Conservation (phyloP, 2,797 vertebrate genomes). For the Anolis apletophallus region DNA sequence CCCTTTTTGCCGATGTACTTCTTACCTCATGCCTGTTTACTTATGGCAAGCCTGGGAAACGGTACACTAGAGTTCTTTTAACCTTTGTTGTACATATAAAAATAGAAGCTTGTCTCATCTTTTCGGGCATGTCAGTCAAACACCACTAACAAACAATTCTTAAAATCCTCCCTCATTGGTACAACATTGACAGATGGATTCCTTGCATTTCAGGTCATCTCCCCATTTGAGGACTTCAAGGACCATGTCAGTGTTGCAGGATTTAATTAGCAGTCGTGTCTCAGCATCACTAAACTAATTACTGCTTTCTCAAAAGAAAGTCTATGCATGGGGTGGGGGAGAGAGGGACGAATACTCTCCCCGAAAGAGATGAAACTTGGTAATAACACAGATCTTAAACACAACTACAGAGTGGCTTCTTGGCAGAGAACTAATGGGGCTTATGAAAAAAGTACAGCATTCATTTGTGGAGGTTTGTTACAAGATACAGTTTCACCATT, state of each 20-base stretch:
- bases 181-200: slow-evolving; percentile 55
- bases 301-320: slow-evolving; percentile 28
- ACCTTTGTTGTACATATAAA: slow-evolving; percentile 9
- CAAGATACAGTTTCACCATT: slow-evolving; percentile 16
- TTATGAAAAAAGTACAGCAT: slow-evolving; percentile 2
- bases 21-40: not conserved
- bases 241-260: slow-evolving; percentile 44
- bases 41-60: not conserved
- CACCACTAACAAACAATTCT: slow-evolving; percentile 29
- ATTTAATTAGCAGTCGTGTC: slow-evolving; percentile 56
- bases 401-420: slow-evolving; percentile 37
- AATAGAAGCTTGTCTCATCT: slow-evolving; percentile 21
- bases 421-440: slow-evolving; percentile 29
- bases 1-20: not conserved
- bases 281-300: slow-evolving; percentile 44
- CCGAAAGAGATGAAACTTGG: slow-evolving; percentile 56
- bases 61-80: not conserved
- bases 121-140: slow-evolving; percentile 29
- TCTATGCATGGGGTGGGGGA: not conserved
- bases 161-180: slow-evolving; percentile 11
- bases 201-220: slow-evolving; percentile 47
- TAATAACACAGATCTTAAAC: slow-evolving; percentile 53
- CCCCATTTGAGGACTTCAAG: slow-evolving; percentile 42
- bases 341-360: not conserved
- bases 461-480: slow-evolving; percentile 6